These are phyloP conservation scores for Agrypnia vestita DNA, from an alignment of 1,140 invertebrate genomes.

Conservation along the genomic window DNA sequence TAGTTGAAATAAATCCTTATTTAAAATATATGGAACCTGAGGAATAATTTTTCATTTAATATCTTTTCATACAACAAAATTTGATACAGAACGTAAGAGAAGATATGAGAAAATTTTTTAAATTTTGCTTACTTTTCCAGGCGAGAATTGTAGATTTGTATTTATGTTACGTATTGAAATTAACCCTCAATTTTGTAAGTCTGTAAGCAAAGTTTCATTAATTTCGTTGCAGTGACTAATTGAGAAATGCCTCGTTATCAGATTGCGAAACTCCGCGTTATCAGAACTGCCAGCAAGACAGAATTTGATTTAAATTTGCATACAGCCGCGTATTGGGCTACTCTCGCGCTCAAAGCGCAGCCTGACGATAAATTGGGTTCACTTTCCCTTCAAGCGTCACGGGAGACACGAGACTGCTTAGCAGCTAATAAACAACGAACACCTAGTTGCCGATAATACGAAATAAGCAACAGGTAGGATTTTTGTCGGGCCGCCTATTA, in stretches of 20 bases:
- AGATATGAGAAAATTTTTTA: too few relatives aligned
- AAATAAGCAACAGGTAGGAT: constrained; percentile 44
- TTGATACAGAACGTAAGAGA: too few relatives aligned
- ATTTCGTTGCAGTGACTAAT: background rate
- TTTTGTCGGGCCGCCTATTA: constrained; percentile 8
- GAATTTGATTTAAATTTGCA: background rate
- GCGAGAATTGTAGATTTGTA: too few relatives aligned
- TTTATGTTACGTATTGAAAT: too few relatives aligned
- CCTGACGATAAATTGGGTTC: constrained; percentile 15
- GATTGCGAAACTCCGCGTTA: background rate
- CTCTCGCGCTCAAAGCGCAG: background rate
- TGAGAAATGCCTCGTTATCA: background rate
- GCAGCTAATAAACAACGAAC: constrained; percentile 45
- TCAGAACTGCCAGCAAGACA: background rate
- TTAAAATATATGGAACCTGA: too few relatives aligned
- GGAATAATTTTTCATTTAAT: too few relatives aligned
- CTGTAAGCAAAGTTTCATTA: too few relatives aligned
- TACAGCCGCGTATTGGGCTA: background rate
- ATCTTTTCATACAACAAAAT: too few relatives aligned
- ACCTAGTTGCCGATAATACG: background rate
- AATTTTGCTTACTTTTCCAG: too few relatives aligned
- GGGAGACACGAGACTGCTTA: constrained; percentile 22
- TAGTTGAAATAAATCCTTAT: too few relatives aligned
- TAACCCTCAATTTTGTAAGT: too few relatives aligned
- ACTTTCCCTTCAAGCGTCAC: constrained; percentile 53